These are phyloP conservation scores for Plumapathes pennacea DNA, from an alignment of 92 coral and sea anemone genomes.

Conservation along the genomic window DNA sequence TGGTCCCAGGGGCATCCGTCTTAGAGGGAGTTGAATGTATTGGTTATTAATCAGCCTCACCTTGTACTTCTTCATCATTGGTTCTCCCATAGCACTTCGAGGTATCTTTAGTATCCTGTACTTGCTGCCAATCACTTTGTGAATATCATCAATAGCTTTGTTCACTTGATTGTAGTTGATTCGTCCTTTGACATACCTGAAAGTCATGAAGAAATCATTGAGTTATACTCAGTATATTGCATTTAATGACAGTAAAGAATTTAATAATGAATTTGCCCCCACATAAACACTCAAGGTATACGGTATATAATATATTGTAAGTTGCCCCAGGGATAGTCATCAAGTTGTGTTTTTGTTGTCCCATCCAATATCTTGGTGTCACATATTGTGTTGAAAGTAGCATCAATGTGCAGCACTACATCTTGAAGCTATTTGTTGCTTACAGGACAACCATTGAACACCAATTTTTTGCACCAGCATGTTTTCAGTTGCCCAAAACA, in stretches of 20 bases:
- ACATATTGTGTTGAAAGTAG: no score
- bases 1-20: no score
- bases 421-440: no score
- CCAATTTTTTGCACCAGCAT: no score
- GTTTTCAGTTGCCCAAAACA: no score
- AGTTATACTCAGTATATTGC: neutral
- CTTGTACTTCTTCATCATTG: constrained; percentile 91
- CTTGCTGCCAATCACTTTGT: constrained; percentile 76
- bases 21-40: no score
- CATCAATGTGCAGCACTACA: no score
- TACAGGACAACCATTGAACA: no score
- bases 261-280: neutral
- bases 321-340: no score
- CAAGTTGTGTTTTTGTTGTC: no score
- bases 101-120: constrained; percentile 87
- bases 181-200: constrained; percentile 89
- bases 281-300: neutral
- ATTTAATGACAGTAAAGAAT: neutral
- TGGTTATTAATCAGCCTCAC: constrained; percentile 19
- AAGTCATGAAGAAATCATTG: neutral
- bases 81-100: constrained; percentile 93
- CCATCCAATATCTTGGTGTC: no score
- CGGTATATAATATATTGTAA: no score
- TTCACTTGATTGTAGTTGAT: constrained; percentile 79
- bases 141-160: constrained; percentile 81